Percentiles rank a stretch among this genome's conserved stretches.
These are phyloP conservation scores for Nymphicus hollandicus DNA, from an alignment of 2,113 vertebrate genomes.

Conservation along the genomic window DNA sequence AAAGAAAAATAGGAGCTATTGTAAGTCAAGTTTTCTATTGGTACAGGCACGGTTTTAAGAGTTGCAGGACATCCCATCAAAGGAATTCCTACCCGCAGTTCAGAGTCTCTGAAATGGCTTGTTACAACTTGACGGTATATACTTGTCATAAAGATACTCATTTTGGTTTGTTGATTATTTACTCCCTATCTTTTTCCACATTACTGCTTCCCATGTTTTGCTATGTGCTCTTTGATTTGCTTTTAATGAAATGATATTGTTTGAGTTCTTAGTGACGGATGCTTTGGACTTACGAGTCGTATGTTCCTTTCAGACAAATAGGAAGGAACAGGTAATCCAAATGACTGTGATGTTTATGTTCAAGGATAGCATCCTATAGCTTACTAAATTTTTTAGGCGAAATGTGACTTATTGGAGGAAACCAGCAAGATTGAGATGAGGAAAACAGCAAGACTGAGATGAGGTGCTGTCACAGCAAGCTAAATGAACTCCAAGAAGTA, in stretches of 20 bases:
- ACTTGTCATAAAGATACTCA: constrained; percentile 36
- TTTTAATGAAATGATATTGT: not conserved
- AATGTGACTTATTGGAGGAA: not conserved
- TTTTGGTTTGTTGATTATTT: constrained; percentile 11
- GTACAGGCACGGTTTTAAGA: not conserved
- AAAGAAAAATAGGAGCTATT: not conserved
- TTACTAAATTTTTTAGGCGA: not conserved
- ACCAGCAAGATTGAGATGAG: not conserved
- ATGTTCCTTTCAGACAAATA: not conserved
- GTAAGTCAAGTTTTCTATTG: not conserved
- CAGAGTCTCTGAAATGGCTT: constrained; percentile 48
- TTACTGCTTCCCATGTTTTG: not conserved
- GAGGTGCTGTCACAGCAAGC: not conserved
- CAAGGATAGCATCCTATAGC: not conserved
- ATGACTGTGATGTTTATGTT: not conserved
- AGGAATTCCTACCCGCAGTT: not conserved
- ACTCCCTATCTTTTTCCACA: not conserved
- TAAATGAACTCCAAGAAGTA: not conserved
- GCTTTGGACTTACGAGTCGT: not conserved
- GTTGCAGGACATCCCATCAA: constrained; percentile 11
- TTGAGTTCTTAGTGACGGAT: not conserved
- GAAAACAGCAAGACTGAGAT: not conserved
- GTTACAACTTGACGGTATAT: not conserved
- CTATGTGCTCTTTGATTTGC: not conserved
- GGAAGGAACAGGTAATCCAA: not conserved